phyloP scores from a whole-genome alignment of 1,140 invertebrate genomes.

The Triops longicaudatus region DNA sequence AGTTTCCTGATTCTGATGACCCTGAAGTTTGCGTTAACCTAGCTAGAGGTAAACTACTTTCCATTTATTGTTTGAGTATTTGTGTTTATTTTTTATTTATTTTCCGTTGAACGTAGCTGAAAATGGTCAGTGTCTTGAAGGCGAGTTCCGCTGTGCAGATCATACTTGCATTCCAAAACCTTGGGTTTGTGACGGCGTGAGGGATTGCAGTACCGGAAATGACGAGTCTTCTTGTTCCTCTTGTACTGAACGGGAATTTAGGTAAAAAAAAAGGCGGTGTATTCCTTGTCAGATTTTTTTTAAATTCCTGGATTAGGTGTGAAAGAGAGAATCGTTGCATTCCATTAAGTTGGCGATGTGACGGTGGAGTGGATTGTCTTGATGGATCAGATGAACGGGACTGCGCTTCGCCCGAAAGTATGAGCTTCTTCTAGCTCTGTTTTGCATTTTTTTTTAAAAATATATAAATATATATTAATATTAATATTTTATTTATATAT shows the following conservation, averaged over 20 bases:
- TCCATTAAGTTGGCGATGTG: constrained; percentile 38
- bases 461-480: too few relatives aligned
- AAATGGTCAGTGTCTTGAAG: constrained; percentile 33
- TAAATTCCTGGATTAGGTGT: constrained; percentile 42
- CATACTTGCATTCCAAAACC: constrained; percentile 51
- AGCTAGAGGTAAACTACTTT: constrained; percentile 34
- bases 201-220: constrained; percentile 52
- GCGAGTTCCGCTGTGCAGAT: constrained; percentile 55
- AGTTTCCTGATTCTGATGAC: constrained; percentile 48
- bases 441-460: too few relatives aligned
- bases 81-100: too few relatives aligned
- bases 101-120: not conserved
- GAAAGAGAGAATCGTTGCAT: constrained; percentile 41
- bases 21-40: constrained; percentile 40
- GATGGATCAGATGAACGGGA: constrained; percentile 43
- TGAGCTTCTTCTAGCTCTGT: constrained; percentile 53
- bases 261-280: constrained; percentile 37
- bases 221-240: constrained; percentile 53
- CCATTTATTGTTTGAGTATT: constrained; percentile 32
- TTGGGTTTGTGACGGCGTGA: constrained; percentile 57
- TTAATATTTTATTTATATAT: too few relatives aligned
- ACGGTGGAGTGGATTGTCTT: constrained; percentile 40
- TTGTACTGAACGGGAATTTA: constrained; percentile 47
- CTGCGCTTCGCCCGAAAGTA: constrained; percentile 35
- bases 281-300: constrained; percentile 10